A percentile compares a stretch with the other conserved stretches of the same genome.
Evolutionary conservation across 2,113 vertebrate species (phyloP).

Genomic region (Gopherus flavomarginatus): DNA sequence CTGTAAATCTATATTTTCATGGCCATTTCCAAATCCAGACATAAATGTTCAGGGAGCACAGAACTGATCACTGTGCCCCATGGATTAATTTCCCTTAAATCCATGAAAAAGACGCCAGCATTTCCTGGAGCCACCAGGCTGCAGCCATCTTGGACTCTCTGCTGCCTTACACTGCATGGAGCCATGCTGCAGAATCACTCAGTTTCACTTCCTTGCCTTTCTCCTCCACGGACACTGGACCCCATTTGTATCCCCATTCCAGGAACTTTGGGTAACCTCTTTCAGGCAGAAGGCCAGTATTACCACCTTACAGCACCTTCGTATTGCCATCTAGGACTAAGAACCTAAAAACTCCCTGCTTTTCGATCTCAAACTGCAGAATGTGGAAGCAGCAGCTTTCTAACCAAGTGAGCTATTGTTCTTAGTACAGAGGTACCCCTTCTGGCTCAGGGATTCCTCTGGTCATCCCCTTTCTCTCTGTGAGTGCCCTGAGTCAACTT

Average conservation of each 20-base stretch:
- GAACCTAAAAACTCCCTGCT: conserved; percentile 44
- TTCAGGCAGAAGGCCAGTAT: fast-evolving
- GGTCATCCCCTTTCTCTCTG: not conserved
- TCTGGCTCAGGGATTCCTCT: not conserved
- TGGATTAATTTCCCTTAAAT: not conserved
- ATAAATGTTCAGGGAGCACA: fast-evolving
- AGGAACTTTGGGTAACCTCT: not conserved
- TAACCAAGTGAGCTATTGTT: not conserved
- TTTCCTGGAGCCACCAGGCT: not conserved
- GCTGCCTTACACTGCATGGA: not conserved
- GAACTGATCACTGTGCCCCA: not conserved
- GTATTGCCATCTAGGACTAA: not conserved
- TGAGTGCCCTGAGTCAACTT: not conserved
- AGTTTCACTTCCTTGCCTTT: fast-evolving
- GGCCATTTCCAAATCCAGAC: fast-evolving
- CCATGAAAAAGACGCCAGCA: not conserved
- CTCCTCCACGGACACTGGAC: not conserved
- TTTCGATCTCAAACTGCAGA: not conserved
- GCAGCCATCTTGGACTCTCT: conserved; percentile 15
- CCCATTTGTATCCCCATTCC: fast-evolving
- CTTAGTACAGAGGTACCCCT: not conserved
- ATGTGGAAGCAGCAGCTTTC: not conserved
- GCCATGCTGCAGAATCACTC: not conserved
- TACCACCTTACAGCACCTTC: not conserved
- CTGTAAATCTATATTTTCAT: not conserved